These are phyloP conservation scores for Lontra canadensis DNA, from an alignment of 2,113 vertebrate genomes.

Conservation along the genomic window DNA sequence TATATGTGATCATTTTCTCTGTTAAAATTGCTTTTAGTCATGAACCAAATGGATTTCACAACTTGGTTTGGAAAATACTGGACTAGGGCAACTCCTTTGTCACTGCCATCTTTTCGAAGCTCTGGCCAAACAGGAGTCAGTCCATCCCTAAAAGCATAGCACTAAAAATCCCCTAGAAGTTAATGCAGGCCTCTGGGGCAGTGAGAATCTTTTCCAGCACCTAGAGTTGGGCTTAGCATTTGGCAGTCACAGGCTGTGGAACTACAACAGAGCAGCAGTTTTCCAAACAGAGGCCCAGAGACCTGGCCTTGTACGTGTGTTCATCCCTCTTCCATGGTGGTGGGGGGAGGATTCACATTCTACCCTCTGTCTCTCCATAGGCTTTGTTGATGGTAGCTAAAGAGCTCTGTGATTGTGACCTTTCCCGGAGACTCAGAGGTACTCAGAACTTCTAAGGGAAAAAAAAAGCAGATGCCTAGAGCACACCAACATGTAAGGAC, in stretches of 20 bases:
- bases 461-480: neutral
- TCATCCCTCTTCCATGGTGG: neutral
- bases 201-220: neutral
- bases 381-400: neutral
- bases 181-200: neutral
- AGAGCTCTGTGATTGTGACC: neutral
- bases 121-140: neutral
- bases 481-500: neutral
- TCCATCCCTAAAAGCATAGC: neutral
- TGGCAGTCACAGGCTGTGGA: neutral
- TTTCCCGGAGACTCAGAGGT: neutral
- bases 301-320: neutral
- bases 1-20: neutral
- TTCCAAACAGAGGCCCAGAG: neutral
- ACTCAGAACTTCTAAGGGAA: neutral
- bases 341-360: neutral
- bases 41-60: neutral
- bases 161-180: neutral
- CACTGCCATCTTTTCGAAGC: neutral
- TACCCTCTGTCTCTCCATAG: neutral
- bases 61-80: neutral
- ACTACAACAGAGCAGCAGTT: neutral
- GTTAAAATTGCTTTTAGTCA: neutral
- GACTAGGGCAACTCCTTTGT: neutral
- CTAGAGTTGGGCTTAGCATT: neutral